Evolutionary conservation across 2,888 invertebrate genomes (phyloP).

Genomic region (Oligia strigilis): DNA sequence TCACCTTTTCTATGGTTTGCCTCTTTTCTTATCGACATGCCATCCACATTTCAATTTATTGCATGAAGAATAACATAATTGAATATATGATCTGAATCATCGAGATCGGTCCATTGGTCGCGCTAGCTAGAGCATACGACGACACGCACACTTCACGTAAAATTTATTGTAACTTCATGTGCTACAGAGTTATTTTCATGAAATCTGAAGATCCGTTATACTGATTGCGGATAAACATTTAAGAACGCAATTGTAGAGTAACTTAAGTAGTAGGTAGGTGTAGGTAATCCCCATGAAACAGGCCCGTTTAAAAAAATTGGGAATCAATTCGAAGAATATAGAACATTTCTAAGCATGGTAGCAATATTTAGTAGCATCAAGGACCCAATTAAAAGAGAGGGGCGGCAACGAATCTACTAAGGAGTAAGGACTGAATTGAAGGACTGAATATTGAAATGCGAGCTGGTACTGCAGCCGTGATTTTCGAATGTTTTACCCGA

Average conservation of each 20-base stretch:
- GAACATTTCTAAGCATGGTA: not conserved
- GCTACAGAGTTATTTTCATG: slow-evolving; percentile 19
- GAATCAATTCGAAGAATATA: not conserved
- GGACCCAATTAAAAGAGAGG: not conserved
- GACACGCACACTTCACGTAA: slow-evolving; percentile 26
- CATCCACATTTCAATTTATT: not conserved
- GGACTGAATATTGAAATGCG: not conserved
- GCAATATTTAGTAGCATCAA: not conserved
- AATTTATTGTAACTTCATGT: slow-evolving; percentile 26
- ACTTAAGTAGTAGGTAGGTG: not conserved
- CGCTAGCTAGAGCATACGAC: slow-evolving; percentile 32
- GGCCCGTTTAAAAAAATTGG: not conserved
- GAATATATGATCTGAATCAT: slow-evolving; percentile 21
- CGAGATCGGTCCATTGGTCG: slow-evolving; percentile 20
- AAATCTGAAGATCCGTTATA: slow-evolving; percentile 23
- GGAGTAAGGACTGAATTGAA: too few relatives aligned
- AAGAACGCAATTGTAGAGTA: not conserved
- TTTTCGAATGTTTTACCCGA: not conserved
- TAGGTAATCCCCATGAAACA: not conserved
- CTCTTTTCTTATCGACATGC: not conserved
- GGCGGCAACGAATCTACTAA: not conserved
- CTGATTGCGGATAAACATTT: not conserved
- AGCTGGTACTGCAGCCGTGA: not conserved
- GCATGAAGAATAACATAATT: not conserved
- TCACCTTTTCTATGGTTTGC: not conserved